Conservation (phyloP, 1,140 invertebrate genomes). For the Gerris buenoi region DNA sequence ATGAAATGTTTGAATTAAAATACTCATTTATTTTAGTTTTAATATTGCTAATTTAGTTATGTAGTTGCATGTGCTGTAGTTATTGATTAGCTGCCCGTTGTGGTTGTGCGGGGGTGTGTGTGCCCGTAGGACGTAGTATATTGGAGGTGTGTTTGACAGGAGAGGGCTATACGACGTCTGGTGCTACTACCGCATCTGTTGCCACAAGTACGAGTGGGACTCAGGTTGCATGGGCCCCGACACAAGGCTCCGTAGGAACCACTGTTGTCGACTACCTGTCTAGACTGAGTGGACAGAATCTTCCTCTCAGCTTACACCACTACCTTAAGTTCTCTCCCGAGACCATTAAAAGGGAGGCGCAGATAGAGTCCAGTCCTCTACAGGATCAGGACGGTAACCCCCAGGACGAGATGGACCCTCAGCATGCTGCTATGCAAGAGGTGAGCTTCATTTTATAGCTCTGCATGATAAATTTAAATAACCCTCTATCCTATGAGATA, state of each 20-base stretch:
- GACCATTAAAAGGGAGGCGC: slow-evolving; percentile 52
- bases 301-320: slow-evolving; percentile 62
- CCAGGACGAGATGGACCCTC: not conserved
- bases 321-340: slow-evolving; percentile 69
- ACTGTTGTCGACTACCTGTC: slow-evolving; percentile 69
- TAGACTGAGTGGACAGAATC: slow-evolving; percentile 48
- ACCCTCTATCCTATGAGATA: too few relatives aligned
- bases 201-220: slow-evolving; percentile 32
- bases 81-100: not conserved
- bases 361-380: slow-evolving; percentile 36
- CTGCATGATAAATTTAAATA: too few relatives aligned
- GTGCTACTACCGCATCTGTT: slow-evolving; percentile 36
- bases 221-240: slow-evolving; percentile 37
- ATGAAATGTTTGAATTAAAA: too few relatives aligned
- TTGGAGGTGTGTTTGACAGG: slow-evolving; percentile 27
- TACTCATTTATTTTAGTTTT: too few relatives aligned
- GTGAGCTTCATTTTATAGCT: slow-evolving; percentile 7
- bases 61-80: too few relatives aligned
- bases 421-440: not conserved
- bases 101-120: not conserved
- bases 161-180: slow-evolving; percentile 14
- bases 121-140: slow-evolving; percentile 15
- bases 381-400: slow-evolving; percentile 28
- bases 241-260: slow-evolving; percentile 51
- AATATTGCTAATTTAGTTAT: too few relatives aligned